Conservation (phyloP, 1,140 invertebrate species). For the Neodiprion fabricii region DNA sequence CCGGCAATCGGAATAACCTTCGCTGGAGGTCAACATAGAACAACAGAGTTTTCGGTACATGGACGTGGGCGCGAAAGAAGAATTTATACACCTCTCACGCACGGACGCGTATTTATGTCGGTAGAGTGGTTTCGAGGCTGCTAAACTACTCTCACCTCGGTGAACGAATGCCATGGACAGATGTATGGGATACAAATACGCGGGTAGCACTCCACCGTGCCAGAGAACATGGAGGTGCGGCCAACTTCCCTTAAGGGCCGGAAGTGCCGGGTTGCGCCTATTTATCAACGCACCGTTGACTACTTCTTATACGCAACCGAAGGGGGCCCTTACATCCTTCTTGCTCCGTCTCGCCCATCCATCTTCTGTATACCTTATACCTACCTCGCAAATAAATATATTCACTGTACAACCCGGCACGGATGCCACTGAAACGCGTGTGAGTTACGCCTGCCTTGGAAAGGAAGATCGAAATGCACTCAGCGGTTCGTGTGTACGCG, state of each 20-base stretch:
- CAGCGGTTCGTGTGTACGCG: background rate
- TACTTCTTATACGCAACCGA: background rate
- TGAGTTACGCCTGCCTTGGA: background rate
- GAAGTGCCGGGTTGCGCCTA: background rate
- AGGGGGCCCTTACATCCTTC: background rate
- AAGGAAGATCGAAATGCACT: background rate
- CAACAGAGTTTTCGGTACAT: too few species aligned
- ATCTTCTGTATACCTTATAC: background rate
- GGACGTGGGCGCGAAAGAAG: too few species aligned
- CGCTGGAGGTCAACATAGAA: too few species aligned
- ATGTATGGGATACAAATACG: background rate
- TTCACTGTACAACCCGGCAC: too few species aligned
- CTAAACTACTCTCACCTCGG: too few species aligned
- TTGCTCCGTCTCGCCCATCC: background rate
- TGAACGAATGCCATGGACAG: background rate
- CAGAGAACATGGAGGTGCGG: background rate
- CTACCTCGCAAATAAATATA: background rate
- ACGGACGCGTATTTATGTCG: too few species aligned
- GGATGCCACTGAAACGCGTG: too few species aligned
- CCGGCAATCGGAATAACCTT: too few species aligned
- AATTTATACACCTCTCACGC: too few species aligned
- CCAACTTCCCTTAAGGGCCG: background rate
- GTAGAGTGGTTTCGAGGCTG: too few species aligned
- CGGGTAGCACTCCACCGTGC: background rate
- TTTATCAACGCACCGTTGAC: constrained; percentile 1